phyloP scores from a whole-genome alignment of 23 tunicate genomes.

The Clavelina lepadiformis region DNA sequence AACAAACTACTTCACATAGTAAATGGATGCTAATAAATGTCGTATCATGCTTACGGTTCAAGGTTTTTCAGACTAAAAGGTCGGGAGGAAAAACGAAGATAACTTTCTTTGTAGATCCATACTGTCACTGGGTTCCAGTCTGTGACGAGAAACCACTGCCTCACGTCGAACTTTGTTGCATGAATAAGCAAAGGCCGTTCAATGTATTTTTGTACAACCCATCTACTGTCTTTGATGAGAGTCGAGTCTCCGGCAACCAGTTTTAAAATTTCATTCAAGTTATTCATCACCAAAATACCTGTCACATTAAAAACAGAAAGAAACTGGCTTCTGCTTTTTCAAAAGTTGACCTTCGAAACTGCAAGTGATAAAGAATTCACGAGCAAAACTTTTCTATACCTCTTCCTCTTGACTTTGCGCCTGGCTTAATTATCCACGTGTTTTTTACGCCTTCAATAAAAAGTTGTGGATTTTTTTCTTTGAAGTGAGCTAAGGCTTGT shows the following conservation, averaged over 20 bases:
- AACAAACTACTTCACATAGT: too few relatives aligned
- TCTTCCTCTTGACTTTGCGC: constrained; percentile 94
- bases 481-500: constrained; percentile 38
- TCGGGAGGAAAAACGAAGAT: constrained; percentile 68
- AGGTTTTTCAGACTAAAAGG: constrained; percentile 69
- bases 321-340: too few relatives aligned
- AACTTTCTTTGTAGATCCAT: constrained; percentile 85
- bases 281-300: constrained; percentile 85
- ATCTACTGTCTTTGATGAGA: constrained; percentile 76
- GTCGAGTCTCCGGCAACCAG: constrained; percentile 78
- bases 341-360: background rate
- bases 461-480: constrained; percentile 61
- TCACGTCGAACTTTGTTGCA: constrained; percentile 83
- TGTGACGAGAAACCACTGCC: constrained; percentile 98
- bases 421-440: constrained; percentile 99
- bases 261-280: constrained; percentile 74
- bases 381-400: too few relatives aligned
- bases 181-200: constrained; percentile 89
- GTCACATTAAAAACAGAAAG: background rate
- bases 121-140: constrained; percentile 96
- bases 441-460: constrained; percentile 81
- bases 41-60: constrained; percentile 66
- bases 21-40: background rate
- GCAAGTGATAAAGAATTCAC: background rate
- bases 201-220: constrained; percentile 98